Evolutionary conservation across 2,888 invertebrate species (phyloP), one percentile per base, ranked within the genome.

Genomic region (Luffia ferchaultella): DNA sequence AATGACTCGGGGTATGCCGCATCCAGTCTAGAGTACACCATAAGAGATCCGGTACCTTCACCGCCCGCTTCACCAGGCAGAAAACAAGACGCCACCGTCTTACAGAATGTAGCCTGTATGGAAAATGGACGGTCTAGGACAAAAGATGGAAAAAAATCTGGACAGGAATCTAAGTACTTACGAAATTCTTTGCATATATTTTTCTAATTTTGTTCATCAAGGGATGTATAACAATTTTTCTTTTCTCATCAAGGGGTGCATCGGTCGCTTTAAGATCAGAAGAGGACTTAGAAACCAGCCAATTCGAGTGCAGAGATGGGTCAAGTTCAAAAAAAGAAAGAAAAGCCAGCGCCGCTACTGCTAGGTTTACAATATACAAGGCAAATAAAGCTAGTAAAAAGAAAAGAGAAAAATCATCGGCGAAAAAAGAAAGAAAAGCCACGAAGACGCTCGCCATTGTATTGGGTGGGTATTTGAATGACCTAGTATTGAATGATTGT

Each of bases 401-500:
- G 85, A 97, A 97, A 79, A 86, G 95, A 48, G 96, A 96, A 67
- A 96, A 96, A 67, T 95, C 95, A 18, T 94, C 95, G 0, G 96
- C 95, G 2, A 95, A 93, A 73, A 95, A 94, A 64, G 99, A 99
- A 69, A 88, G 97, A 54, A 97, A 99, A 76, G 98, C 99, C 30
- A 99, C 98, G 7, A 98, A 98, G 86, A 99, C 98, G 7, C 80
- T 99, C 58, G 98, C 98, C 52, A 98, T 99, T 75, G 99, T 99
- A 59, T 88, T 99, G 72, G 98, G 98, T 98, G 83, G 89, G 90
- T n/a, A 52, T 15, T 51, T 16, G 40, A 40, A 40, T 40, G 12
- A 40, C 40, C 12, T 40, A 9, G 12, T 40, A 7, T 9, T 40
- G 40, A 40, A 40, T 40, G 12, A 9, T 40, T 40, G 12, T 9